A percentile compares a stretch with the other conserved stretches of the same genome.
Evolutionary conservation across 2,113 vertebrate genomes (phyloP).

Genomic region (Anhinga rufa): DNA sequence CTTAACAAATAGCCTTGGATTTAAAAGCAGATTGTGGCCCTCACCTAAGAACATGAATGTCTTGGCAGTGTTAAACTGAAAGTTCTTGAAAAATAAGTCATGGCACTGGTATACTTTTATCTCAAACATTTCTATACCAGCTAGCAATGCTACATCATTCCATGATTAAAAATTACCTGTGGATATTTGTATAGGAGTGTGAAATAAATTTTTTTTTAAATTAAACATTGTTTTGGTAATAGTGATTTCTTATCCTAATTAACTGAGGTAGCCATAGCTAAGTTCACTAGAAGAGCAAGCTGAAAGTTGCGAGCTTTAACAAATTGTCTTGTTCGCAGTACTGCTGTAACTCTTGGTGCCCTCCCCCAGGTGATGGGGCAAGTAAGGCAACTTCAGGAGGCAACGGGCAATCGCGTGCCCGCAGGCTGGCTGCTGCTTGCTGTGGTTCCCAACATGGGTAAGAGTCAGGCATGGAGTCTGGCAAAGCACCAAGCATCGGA

Average conservation of each 20-base stretch:
- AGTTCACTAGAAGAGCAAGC: not conserved
- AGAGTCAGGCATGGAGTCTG: too few relatives aligned
- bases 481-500: not conserved
- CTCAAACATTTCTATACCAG: slow-evolving; percentile 63
- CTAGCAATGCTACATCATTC: slow-evolving; percentile 66
- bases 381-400: not conserved
- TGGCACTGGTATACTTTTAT: slow-evolving; percentile 67
- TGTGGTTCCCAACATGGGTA: not conserved
- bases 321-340: not conserved
- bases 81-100: slow-evolving; percentile 55
- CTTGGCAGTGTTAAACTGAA: not conserved
- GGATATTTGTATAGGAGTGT: slow-evolving; percentile 80
- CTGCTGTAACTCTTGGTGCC: accelerated
- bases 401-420: accelerated
- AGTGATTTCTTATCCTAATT: not conserved
- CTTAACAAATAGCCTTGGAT: not conserved
- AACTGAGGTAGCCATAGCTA: not conserved
- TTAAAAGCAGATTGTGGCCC: not conserved
- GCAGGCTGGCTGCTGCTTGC: not conserved
- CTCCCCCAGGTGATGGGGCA: not conserved
- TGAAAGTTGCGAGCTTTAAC: not conserved
- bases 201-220: slow-evolving; percentile 73
- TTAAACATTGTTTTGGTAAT: slow-evolving; percentile 41
- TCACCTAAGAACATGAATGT: not conserved
- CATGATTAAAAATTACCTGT: slow-evolving; percentile 73